Conservation (phyloP, 1,140 invertebrate species). For the Drosophila bifasciata region DNA sequence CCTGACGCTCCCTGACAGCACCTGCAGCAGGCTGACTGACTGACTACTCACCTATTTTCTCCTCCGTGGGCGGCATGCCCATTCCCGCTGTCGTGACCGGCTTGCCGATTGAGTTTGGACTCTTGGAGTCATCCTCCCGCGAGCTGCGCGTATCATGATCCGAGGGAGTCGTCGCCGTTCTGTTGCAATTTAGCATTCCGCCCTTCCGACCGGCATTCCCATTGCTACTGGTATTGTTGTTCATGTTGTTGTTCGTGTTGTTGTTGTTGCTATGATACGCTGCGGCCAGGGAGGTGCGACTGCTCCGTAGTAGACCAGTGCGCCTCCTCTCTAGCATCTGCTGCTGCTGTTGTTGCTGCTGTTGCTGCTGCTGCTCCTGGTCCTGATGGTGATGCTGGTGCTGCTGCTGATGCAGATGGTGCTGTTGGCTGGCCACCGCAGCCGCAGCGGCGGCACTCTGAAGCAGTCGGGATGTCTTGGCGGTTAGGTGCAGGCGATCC, state of each 20-base stretch:
- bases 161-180: constrained; percentile 74
- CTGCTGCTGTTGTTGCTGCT: constrained; percentile 31
- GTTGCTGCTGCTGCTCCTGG: constrained; percentile 36
- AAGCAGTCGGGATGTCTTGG: constrained; percentile 73
- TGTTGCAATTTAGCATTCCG: constrained; percentile 31
- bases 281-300: constrained; percentile 54
- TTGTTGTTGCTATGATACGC: constrained; percentile 62
- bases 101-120: constrained; percentile 78
- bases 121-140: constrained; percentile 82
- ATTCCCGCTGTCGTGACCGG: constrained; percentile 19
- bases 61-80: constrained; percentile 50
- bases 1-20: too few species aligned
- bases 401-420: constrained; percentile 65
- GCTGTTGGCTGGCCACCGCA: constrained; percentile 60
- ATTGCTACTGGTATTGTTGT: constrained; percentile 40
- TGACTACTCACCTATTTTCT: constrained; percentile 74
- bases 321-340: constrained; percentile 50
- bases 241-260: constrained; percentile 57
- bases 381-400: constrained; percentile 37
- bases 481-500: constrained; percentile 84
- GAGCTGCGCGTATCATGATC: constrained; percentile 82
- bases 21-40: background rate
- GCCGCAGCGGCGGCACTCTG: constrained; percentile 75
- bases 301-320: constrained; percentile 53
- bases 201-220: constrained; percentile 35